These are phyloP conservation scores for Austrolebias charrua DNA, from an alignment of 2,797 vertebrate species.

Conservation along the genomic window DNA sequence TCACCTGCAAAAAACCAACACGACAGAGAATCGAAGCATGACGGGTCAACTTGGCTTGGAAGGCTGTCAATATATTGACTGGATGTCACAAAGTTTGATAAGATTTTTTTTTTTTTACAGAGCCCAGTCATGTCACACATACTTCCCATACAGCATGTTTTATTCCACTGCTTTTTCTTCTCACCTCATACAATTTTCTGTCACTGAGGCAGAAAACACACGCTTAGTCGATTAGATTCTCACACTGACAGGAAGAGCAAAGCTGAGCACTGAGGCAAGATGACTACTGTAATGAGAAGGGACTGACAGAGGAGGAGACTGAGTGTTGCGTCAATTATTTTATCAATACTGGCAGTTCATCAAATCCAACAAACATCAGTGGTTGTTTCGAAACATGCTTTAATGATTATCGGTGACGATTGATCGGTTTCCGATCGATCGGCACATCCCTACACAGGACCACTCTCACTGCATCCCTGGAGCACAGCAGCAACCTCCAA, in stretches of 20 bases:
- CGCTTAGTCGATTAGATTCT: conserved; percentile 67
- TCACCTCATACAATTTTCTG: conserved; percentile 59
- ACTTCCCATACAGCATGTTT: conserved; percentile 51
- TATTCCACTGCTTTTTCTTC: conserved; percentile 36
- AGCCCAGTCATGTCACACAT: conserved; percentile 46
- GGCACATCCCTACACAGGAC: no score
- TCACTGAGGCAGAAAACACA: conserved; percentile 64
- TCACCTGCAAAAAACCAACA: conserved; percentile 56
- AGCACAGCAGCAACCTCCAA: no score
- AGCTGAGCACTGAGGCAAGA: conserved; percentile 64
- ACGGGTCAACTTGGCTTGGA: conserved; percentile 62
- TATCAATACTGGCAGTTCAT: conserved; percentile 76
- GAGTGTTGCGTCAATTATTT: conserved; percentile 68
- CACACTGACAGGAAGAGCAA: conserved; percentile 65
- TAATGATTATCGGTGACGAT: no score
- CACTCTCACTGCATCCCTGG: no score
- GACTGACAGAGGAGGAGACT: conserved; percentile 70
- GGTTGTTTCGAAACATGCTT: conserved; percentile 63
- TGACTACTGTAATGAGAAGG: conserved; percentile 78
- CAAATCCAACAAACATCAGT: conserved; percentile 69
- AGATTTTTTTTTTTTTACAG: conserved; percentile 49
- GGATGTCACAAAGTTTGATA: conserved; percentile 79
- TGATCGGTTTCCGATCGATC: no score
- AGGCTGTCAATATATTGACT: conserved; percentile 82
- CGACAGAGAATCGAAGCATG: conserved; percentile 71